Percentiles rank a stretch among this genome's conserved stretches.
Conservation (phyloP, 2,888 invertebrate species). For the Diarsia dahlii region DNA sequence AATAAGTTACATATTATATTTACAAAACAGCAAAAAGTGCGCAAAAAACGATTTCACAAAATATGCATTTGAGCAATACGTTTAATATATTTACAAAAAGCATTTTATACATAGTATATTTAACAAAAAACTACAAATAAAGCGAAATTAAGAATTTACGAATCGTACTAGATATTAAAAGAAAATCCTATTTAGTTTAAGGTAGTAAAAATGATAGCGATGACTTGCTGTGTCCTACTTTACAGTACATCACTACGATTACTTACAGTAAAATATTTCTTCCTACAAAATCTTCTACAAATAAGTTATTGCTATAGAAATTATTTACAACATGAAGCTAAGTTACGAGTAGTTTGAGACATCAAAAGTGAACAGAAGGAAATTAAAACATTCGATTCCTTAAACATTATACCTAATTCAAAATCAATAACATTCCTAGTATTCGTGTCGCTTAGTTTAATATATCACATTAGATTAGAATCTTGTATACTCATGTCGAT, state of each 20-base stretch:
- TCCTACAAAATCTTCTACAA: constrained; percentile 76
- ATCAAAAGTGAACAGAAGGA: constrained; percentile 81
- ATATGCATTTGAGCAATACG: constrained; percentile 91
- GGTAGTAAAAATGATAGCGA: constrained; percentile 46
- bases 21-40: constrained; percentile 90
- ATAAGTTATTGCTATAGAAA: constrained; percentile 84
- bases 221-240: constrained; percentile 57
- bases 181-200: constrained; percentile 31
- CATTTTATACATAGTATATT: constrained; percentile 78
- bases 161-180: constrained; percentile 50
- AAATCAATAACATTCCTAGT: constrained; percentile 76
- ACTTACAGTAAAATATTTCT: constrained; percentile 70
- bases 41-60: constrained; percentile 90
- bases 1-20: constrained; percentile 80
- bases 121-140: constrained; percentile 61
- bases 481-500: constrained; percentile 81
- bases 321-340: constrained; percentile 79
- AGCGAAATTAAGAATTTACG: constrained; percentile 50
- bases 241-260: constrained; percentile 58
- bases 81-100: constrained; percentile 89
- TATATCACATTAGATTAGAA: constrained; percentile 90
- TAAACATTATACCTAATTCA: constrained; percentile 69
- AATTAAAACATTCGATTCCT: constrained; percentile 70
- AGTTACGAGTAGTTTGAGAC: constrained; percentile 75
- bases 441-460: constrained; percentile 79